Percentiles rank a stretch among this genome's conserved stretches.
phyloP scores from a whole-genome alignment of 2,113 vertebrate species.

The Seriola quinqueradiata region DNA sequence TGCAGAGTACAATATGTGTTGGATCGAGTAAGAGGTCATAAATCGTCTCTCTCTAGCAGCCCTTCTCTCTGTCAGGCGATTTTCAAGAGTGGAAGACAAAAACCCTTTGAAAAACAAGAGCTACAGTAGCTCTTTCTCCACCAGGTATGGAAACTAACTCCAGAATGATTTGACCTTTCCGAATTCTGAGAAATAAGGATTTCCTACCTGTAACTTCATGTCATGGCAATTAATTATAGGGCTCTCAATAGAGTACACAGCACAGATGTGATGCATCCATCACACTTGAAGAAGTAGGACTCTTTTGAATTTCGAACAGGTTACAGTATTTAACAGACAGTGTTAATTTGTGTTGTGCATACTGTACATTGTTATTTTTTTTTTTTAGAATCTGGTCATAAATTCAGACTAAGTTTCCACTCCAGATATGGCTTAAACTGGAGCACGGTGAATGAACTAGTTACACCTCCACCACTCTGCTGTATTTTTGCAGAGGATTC shows the following conservation, averaged over 20 bases:
- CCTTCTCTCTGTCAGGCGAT: constrained; percentile 26
- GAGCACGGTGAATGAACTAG: neutral
- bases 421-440: constrained; percentile 45
- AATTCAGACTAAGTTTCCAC: constrained; percentile 43
- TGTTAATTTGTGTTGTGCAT: neutral
- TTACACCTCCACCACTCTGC: neutral
- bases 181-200: constrained; percentile 50
- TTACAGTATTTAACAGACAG: constrained; percentile 29
- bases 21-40: constrained; percentile 44
- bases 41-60: constrained; percentile 22
- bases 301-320: constrained; percentile 1
- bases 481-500: neutral
- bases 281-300: constrained; percentile 12
- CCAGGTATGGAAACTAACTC: constrained; percentile 30
- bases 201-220: constrained; percentile 29
- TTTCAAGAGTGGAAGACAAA: constrained; percentile 49
- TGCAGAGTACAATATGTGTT: constrained; percentile 36
- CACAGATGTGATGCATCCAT: constrained; percentile 62
- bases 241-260: neutral
- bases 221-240: constrained; percentile 42
- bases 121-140: constrained; percentile 16
- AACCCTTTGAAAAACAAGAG: constrained; percentile 35
- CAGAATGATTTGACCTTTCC: constrained; percentile 12
- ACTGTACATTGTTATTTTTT: constrained; percentile 25
- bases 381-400: constrained; percentile 34